Evolutionary conservation across 2,888 invertebrate genomes (phyloP).

Genomic region (Hydropsyche betteni): DNA sequence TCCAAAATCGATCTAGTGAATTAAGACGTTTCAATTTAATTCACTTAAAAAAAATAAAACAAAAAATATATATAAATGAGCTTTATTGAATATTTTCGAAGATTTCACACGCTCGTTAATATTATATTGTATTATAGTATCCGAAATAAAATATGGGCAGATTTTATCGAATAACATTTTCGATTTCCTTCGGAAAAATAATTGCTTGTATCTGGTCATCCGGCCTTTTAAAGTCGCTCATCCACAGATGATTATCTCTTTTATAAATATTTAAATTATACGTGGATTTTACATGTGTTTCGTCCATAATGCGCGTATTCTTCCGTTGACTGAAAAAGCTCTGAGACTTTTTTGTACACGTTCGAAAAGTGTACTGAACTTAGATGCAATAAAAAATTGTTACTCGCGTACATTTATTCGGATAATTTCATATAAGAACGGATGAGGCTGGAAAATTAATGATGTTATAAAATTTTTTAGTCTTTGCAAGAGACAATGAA

Average conservation of each 20-base stretch:
- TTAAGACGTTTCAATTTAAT: no score
- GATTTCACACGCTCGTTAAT: slow-evolving; percentile 15
- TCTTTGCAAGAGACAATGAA: slow-evolving; percentile 2
- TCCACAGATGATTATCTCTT: slow-evolving; percentile 12
- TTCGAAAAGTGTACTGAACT: no score
- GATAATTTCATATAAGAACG: neutral
- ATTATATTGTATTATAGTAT: neutral
- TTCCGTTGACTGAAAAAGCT: neutral
- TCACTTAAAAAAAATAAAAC: no score
- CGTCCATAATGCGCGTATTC: neutral
- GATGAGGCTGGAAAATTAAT: neutral
- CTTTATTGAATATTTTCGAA: neutral
- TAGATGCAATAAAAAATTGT: no score
- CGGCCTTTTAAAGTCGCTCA: slow-evolving; percentile 1
- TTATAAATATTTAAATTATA: slow-evolving; percentile 22
- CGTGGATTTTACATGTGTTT: slow-evolving; percentile 12
- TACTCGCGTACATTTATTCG: neutral
- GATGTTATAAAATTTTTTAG: neutral
- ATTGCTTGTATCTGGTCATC: slow-evolving; percentile 5
- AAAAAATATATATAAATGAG: no score
- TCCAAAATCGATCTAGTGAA: no score
- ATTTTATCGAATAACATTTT: slow-evolving; percentile 14
- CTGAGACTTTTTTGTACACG: no score
- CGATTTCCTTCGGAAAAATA: slow-evolving; percentile 5
- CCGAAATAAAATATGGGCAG: neutral